Percentiles rank a stretch among this genome's conserved stretches.
Evolutionary conservation across 2,888 invertebrate genomes (phyloP).

Genomic region (Dicranocentrus wangi): DNA sequence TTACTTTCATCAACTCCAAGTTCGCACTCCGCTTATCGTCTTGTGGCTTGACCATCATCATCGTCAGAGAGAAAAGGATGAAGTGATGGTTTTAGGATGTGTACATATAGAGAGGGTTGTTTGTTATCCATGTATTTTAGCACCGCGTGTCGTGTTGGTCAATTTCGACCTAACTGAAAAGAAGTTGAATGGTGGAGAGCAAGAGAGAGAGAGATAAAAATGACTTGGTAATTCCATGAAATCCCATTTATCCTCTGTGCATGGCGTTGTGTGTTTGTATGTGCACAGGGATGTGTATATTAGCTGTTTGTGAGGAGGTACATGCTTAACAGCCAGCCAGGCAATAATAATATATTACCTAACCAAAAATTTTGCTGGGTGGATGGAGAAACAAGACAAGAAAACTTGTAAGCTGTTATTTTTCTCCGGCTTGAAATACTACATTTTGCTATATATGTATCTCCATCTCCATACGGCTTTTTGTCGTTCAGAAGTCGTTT

Average conservation of each 20-base stretch:
- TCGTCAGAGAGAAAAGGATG: no score
- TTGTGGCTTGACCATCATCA: no score
- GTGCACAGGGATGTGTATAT: neutral
- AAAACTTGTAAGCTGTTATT: neutral
- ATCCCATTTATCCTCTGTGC: neutral
- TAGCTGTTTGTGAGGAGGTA: constrained; percentile 1
- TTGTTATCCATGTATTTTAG: no score
- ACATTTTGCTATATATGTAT: neutral
- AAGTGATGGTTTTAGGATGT: no score
- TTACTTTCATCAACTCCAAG: neutral
- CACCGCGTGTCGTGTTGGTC: neutral
- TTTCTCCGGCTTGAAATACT: neutral
- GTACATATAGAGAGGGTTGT: no score
- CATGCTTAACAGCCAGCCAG: constrained; percentile 7
- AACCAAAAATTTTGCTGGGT: neutral
- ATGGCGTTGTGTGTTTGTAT: neutral
- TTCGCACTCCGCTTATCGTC: no score
- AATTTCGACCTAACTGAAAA: neutral
- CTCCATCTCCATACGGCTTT: neutral
- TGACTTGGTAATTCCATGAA: constrained; percentile 29
- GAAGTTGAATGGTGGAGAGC: constrained; percentile 13
- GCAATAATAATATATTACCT: neutral
- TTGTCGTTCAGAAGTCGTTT: constrained; percentile 17
- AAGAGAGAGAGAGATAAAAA: constrained; percentile 24
- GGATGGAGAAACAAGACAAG: neutral